Percentiles rank a stretch among this genome's conserved stretches.
Conservation (phyloP, 2,888 invertebrate species). For the Hetaerina titia region DNA sequence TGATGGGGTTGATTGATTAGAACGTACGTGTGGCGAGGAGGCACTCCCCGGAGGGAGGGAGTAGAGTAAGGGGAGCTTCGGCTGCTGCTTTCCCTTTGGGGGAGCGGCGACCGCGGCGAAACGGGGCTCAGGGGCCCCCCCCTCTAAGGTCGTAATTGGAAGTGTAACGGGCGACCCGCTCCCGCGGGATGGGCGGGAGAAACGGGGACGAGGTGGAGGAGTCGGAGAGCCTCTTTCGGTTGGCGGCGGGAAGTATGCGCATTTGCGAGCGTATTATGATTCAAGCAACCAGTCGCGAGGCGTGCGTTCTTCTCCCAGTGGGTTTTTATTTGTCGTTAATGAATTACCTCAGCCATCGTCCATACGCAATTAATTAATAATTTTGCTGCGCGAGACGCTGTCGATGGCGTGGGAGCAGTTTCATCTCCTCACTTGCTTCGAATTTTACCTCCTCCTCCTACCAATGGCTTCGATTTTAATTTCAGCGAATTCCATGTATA, state of each 20-base stretch:
- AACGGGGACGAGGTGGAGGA: not conserved
- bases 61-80: too few species aligned
- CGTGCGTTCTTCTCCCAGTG: not conserved
- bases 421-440: not conserved
- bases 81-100: too few species aligned
- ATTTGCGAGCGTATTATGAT: too few species aligned
- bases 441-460: too few species aligned
- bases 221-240: not conserved
- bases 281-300: not conserved
- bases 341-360: not conserved
- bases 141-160: not conserved
- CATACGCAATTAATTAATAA: not conserved
- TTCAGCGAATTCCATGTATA: too few species aligned
- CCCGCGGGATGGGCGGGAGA: not conserved
- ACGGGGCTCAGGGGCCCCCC: not conserved
- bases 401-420: not conserved
- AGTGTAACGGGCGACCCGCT: not conserved
- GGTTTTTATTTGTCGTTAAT: not conserved
- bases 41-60: too few species aligned
- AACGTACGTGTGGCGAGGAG: not conserved
- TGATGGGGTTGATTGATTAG: constrained; percentile 27
- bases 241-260: too few species aligned
- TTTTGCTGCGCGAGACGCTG: not conserved
- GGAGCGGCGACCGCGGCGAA: not conserved
- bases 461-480: too few species aligned